Evolutionary conservation across 2,797 vertebrate species (phyloP).

Genomic region (Pteropus rufus): DNA sequence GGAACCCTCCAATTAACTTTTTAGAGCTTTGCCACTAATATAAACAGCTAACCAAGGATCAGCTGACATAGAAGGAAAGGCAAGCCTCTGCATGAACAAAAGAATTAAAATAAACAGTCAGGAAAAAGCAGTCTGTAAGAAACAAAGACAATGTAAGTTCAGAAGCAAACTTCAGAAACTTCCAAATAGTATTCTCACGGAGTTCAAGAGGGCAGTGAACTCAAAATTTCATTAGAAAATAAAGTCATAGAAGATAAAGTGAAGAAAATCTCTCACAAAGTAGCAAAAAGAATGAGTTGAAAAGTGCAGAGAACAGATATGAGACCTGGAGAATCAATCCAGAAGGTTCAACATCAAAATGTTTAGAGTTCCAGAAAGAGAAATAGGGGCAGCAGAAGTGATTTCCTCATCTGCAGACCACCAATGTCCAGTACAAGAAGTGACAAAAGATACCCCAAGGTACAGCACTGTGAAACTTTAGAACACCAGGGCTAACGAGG

Average conservation of each 20-base stretch:
- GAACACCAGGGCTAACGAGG: not conserved
- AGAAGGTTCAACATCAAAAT: not conserved
- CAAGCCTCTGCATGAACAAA: not conserved
- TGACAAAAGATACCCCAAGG: not conserved
- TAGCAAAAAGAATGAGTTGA: not conserved
- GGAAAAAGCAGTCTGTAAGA: not conserved
- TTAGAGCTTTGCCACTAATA: not conserved
- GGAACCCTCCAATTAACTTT: not conserved
- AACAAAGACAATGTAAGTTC: not conserved
- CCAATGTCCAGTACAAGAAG: not conserved
- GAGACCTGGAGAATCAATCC: not conserved
- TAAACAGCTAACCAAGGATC: not conserved
- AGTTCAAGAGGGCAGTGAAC: not conserved
- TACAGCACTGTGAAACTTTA: not conserved
- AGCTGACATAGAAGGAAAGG: not conserved
- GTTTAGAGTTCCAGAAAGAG: not conserved
- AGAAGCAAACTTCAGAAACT: not conserved
- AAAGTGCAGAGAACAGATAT: not conserved
- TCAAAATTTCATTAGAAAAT: not conserved
- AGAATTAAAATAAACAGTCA: not conserved
- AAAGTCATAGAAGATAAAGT: not conserved
- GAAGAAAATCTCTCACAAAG: not conserved
- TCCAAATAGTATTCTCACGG: not conserved
- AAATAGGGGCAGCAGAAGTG: not conserved
- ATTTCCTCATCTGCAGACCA: not conserved